Evolutionary conservation across 2,797 vertebrate species (phyloP), one percentile per base, ranked within the genome.

Genomic region (Yasuhikotakia modesta): DNA sequence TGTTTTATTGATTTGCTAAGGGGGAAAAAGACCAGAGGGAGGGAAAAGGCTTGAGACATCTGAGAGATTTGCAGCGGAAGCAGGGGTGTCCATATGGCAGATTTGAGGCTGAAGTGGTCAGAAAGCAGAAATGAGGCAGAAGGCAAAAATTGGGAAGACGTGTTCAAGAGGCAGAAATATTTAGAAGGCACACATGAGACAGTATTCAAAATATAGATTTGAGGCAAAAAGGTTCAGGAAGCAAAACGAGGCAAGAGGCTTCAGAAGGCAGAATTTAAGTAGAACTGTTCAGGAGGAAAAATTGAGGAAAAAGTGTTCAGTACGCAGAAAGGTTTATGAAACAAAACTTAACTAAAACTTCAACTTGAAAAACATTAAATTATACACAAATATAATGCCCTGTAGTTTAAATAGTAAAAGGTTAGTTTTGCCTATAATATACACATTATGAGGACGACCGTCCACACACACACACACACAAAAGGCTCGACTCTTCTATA

Each of bases 1-100:
- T 71, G 48, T 71, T 70, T 65, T 71, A 78, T 78, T 78, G 76
- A 78, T 78, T 78, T 78, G 68, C 68, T 64, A 17, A 46, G 35
- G 35, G 50, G 58, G 69, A n/a, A 17, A 46, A 52, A 64, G 61
- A 48, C 67, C 32, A 53, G 35, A 58, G 52, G 48, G 60, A 78
- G 58, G 68, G 3, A 43, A 16, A 32, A 39, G n/a, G 32, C 12
- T 22, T 65, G 48, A 78, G 43, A 27, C 58, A 55, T 71, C 14
- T 22, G 74, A 63, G 75, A 70, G 66, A 52, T 77, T 27, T 63
- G 46, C 66, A 61, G 55, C 19, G 21, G 6, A 58, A 32, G 50
- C 48, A 57, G 35, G 46, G 22, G 45, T 27, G 39, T 39, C 32
- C 39, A 13, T n/a, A 43, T 22, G 75, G 68, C 45, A 43, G 48